These are phyloP conservation scores for Eugnorisma glareosa DNA, from an alignment of 2,888 invertebrate genomes.

Conservation along the genomic window DNA sequence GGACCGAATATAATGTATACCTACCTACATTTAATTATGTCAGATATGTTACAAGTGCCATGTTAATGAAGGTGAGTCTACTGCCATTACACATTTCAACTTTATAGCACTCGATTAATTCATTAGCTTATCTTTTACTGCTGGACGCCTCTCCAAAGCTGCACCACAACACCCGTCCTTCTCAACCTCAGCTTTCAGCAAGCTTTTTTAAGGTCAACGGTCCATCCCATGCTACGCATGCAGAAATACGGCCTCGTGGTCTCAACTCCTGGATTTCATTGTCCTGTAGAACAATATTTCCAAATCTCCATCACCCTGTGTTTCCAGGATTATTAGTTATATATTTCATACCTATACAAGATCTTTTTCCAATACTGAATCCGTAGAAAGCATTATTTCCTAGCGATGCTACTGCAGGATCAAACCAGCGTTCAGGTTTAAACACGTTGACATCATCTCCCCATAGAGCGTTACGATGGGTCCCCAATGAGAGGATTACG, in stretches of 20 bases:
- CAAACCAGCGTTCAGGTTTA: slow-evolving; percentile 74
- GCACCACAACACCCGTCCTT: background rate
- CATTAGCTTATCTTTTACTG: background rate
- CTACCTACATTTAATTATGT: background rate
- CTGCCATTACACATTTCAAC: background rate
- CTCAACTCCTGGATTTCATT: background rate
- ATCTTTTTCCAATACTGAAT: slow-evolving; percentile 68
- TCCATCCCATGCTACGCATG: background rate
- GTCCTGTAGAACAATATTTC: background rate
- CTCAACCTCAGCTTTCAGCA: background rate
- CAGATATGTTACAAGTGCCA: background rate
- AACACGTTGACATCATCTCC: slow-evolving; percentile 69
- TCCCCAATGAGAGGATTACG: slow-evolving; percentile 51
- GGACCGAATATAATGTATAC: background rate
- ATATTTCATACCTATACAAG: slow-evolving; percentile 66
- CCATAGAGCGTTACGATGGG: slow-evolving; percentile 57
- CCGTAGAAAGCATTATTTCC: slow-evolving; percentile 58
- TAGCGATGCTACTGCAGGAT: slow-evolving; percentile 53
- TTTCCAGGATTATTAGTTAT: background rate
- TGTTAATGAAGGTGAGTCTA: background rate
- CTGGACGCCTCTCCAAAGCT: background rate
- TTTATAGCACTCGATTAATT: background rate
- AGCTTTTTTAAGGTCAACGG: background rate
- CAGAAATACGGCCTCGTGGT: background rate
- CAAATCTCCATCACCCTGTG: background rate